Evolutionary conservation across 2,113 vertebrate species (phyloP).

Genomic region (Pelecanus crispus): DNA sequence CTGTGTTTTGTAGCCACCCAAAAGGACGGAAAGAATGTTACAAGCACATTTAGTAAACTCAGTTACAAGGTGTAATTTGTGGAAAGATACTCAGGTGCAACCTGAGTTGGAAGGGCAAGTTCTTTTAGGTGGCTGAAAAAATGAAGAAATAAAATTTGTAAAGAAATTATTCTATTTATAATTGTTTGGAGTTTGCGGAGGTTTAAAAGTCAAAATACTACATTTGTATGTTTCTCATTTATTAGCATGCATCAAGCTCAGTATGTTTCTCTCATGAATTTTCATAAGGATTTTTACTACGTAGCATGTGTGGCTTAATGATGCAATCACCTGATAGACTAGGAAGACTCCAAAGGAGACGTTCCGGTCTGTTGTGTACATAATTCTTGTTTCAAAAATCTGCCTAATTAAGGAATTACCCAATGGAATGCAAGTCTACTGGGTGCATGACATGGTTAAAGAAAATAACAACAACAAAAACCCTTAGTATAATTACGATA

Average conservation of each 20-base stretch:
- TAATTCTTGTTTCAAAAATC: constrained; percentile 77
- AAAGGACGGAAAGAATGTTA: neutral
- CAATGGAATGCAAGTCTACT: constrained; percentile 63
- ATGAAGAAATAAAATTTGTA: neutral
- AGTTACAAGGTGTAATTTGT: neutral
- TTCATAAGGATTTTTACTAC: constrained; percentile 78
- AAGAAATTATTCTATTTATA: neutral
- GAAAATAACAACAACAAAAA: constrained; percentile 65
- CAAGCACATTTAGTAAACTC: neutral
- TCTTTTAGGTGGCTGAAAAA: neutral
- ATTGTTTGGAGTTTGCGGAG: constrained; percentile 20
- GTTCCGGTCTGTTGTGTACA: constrained; percentile 79
- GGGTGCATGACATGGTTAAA: constrained; percentile 56
- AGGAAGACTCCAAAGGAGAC: constrained; percentile 71
- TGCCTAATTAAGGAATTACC: constrained; percentile 78
- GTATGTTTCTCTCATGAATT: constrained; percentile 74
- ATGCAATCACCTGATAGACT: constrained; percentile 79
- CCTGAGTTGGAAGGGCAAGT: neutral
- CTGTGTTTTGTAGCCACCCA: neutral
- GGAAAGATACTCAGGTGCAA: neutral
- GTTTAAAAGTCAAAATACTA: constrained; percentile 42
- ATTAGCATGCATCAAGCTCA: constrained; percentile 62
- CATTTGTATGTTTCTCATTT: constrained; percentile 31
- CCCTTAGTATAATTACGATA: constrained; percentile 41
- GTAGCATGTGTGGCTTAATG: constrained; percentile 76